These are phyloP conservation scores for Zygothrica quintamaculata DNA, from an alignment of 2,888 invertebrate genomes.

Conservation along the genomic window DNA sequence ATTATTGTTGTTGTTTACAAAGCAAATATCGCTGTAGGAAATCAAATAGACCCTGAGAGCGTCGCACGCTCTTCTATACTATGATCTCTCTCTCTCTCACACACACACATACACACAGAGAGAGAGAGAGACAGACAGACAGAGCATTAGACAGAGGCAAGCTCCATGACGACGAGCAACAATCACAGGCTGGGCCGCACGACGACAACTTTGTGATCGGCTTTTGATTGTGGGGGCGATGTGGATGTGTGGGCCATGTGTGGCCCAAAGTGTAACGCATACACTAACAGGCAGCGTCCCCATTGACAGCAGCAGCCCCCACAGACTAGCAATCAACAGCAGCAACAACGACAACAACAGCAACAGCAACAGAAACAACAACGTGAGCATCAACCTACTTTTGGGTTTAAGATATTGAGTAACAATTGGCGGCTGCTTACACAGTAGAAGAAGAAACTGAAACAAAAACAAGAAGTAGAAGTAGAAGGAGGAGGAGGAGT, in stretches of 20 bases:
- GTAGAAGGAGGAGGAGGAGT: too few species aligned
- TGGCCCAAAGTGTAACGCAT: conserved; percentile 71
- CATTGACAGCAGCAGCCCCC: conserved; percentile 29
- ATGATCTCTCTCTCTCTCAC: conserved; percentile 15
- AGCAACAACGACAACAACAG: conserved; percentile 36
- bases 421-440: conserved; percentile 58
- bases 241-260: conserved; percentile 66
- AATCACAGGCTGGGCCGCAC: conserved; percentile 60
- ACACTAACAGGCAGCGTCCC: conserved; percentile 29
- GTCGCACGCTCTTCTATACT: conserved; percentile 8
- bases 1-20: conserved; percentile 67
- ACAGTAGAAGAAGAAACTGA: conserved; percentile 6
- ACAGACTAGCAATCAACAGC: conserved; percentile 26
- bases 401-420: conserved; percentile 70
- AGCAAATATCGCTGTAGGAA: conserved; percentile 68
- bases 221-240: conserved; percentile 69
- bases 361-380: conserved; percentile 24
- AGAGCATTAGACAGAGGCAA: conserved; percentile 31
- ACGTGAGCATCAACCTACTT: conserved; percentile 64
- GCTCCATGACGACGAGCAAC: conserved; percentile 44
- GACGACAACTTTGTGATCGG: conserved; percentile 48
- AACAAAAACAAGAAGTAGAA: too few species aligned
- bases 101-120: conserved; percentile 1
- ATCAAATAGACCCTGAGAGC: conserved; percentile 56
- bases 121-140: too few species aligned